These are phyloP conservation scores for Arctocebus calabarensis DNA, from an alignment of 2,797 vertebrate genomes.

Conservation along the genomic window DNA sequence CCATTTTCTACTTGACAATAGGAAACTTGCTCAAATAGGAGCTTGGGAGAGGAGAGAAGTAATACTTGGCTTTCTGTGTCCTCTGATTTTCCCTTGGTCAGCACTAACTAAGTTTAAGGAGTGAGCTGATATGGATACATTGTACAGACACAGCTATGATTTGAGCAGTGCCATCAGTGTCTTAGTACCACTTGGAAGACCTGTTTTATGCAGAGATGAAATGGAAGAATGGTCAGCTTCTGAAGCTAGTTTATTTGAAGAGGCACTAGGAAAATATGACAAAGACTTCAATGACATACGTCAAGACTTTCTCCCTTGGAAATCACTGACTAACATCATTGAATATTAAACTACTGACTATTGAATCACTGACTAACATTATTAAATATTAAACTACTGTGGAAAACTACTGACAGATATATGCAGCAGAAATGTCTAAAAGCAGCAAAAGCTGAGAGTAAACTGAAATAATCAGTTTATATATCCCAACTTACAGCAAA, in stretches of 20 bases:
- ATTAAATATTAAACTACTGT: too few species aligned
- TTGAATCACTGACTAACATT: too few species aligned
- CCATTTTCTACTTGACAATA: too few species aligned
- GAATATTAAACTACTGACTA: too few species aligned
- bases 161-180: constrained; percentile 96
- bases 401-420: constrained; percentile 95
- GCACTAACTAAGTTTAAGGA: too few species aligned
- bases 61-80: too few species aligned
- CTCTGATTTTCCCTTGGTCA: too few species aligned
- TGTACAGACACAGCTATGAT: constrained; percentile 96
- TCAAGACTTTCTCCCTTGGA: constrained; percentile 96
- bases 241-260: constrained; percentile 97
- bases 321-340: constrained; percentile 94
- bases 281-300: constrained; percentile 99
- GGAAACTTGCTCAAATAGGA: too few species aligned
- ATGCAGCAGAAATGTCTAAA: constrained; percentile 98
- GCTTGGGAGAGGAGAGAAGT: too few species aligned
- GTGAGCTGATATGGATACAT: constrained; percentile 97
- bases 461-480: constrained; percentile 99
- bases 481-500: constrained; percentile 99
- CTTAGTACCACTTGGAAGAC: constrained; percentile 95
- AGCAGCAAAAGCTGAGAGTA: constrained; percentile 98
- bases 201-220: constrained; percentile 96
- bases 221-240: constrained; percentile 99
- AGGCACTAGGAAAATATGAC: constrained; percentile 98